Conservation (phyloP, 1,140 invertebrate species). For the Atta texana region DNA sequence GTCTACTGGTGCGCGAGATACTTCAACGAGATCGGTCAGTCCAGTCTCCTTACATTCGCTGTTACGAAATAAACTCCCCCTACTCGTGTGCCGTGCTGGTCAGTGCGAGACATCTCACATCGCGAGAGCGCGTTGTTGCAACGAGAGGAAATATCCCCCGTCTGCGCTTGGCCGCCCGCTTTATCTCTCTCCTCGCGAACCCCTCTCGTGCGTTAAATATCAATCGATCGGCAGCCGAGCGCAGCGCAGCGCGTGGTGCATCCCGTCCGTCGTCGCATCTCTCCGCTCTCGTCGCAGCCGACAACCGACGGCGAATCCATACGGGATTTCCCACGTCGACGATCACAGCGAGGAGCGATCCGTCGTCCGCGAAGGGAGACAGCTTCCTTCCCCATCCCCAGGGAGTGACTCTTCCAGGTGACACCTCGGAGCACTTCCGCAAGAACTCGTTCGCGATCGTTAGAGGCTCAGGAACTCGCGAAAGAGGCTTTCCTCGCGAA, state of each 20-base stretch:
- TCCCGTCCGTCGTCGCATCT: slow-evolving; percentile 43
- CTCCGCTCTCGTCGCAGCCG: slow-evolving; percentile 31
- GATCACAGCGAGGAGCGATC: slow-evolving; percentile 7
- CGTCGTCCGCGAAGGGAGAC: slow-evolving; percentile 40
- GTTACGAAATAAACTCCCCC: slow-evolving; percentile 62
- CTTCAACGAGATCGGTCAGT: slow-evolving; percentile 80
- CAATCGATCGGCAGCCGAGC: slow-evolving; percentile 38
- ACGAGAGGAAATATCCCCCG: slow-evolving; percentile 27
- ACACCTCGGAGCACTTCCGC: background rate
- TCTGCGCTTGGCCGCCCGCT: too few relatives aligned
- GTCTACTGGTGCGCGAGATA: slow-evolving; percentile 80
- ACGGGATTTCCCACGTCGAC: slow-evolving; percentile 31
- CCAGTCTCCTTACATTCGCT: slow-evolving; percentile 70
- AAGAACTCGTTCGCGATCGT: background rate
- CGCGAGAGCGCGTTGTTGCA: slow-evolving; percentile 29
- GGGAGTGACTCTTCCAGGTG: slow-evolving; percentile 55
- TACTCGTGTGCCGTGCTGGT: slow-evolving; percentile 51
- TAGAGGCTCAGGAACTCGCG: background rate
- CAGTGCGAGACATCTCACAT: slow-evolving; percentile 11
- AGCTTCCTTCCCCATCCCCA: slow-evolving; percentile 46
- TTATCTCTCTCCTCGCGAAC: background rate
- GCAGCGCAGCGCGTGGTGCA: slow-evolving; percentile 52
- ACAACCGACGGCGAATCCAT: slow-evolving; percentile 16
- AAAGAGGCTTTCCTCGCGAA: slow-evolving; percentile 45
- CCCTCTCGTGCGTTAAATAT: slow-evolving; percentile 53